Evolutionary conservation across 2,113 vertebrate species (phyloP).

Genomic region (Sander vitreus): DNA sequence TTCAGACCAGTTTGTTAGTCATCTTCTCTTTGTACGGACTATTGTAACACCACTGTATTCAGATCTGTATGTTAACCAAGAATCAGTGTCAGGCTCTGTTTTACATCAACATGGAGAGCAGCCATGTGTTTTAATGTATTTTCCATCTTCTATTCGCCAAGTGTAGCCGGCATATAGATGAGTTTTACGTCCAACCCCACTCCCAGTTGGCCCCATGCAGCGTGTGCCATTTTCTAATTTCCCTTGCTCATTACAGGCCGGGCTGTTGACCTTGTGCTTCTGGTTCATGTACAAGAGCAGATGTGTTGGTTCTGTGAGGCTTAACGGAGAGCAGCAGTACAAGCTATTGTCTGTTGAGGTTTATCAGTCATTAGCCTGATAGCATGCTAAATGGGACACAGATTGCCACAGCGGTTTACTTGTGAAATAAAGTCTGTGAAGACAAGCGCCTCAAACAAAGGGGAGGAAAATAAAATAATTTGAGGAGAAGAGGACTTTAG

Average conservation of each 20-base stretch:
- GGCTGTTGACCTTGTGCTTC: slow-evolving; percentile 75
- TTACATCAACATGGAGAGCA: slow-evolving; percentile 28
- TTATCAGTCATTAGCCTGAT: slow-evolving; percentile 73
- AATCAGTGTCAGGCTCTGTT: slow-evolving; percentile 10
- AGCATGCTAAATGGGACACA: slow-evolving; percentile 73
- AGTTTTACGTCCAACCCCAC: slow-evolving; percentile 52
- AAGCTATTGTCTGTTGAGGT: slow-evolving; percentile 61
- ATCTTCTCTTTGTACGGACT: not conserved
- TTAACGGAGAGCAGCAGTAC: slow-evolving; percentile 60
- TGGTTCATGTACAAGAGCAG: slow-evolving; percentile 71
- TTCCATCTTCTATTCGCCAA: slow-evolving; percentile 17
- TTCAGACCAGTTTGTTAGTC: not conserved
- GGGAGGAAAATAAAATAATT: slow-evolving; percentile 43
- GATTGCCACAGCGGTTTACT: slow-evolving; percentile 51
- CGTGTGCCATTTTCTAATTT: slow-evolving; percentile 72
- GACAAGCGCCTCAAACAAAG: slow-evolving; percentile 37
- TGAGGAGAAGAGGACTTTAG: slow-evolving; percentile 42
- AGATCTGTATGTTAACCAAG: not conserved
- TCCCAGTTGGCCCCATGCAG: slow-evolving; percentile 57
- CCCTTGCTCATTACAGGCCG: slow-evolving; percentile 68
- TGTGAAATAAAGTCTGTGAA: slow-evolving; percentile 40
- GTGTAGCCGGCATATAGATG: slow-evolving; percentile 71
- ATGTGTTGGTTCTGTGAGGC: slow-evolving; percentile 68
- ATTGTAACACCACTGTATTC: not conserved
- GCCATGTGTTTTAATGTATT: slow-evolving; percentile 44